phyloP scores from a whole-genome alignment of 2,888 invertebrate genomes.

The Cataglyphis cursor region DNA sequence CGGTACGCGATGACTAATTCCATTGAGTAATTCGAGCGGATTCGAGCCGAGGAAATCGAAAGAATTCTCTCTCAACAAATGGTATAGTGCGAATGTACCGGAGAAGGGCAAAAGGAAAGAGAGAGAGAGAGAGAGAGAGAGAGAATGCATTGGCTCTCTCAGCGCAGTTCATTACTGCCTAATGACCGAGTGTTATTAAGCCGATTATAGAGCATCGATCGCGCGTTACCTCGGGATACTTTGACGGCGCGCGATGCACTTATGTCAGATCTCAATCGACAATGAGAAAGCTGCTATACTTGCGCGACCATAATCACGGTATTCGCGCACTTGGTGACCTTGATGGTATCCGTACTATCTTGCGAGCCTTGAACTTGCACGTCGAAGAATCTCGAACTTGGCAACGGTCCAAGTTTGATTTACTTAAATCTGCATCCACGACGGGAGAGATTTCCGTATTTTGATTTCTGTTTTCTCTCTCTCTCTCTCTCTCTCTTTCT shows the following conservation, averaged over 20 bases:
- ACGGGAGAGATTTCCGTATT: background rate
- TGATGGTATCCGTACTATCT: slow-evolving; percentile 76
- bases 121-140: background rate
- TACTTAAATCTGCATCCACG: slow-evolving; percentile 9
- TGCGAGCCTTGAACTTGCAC: slow-evolving; percentile 80
- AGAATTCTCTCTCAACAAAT: slow-evolving; percentile 22
- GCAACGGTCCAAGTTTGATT: slow-evolving; percentile 55
- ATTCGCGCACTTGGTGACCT: slow-evolving; percentile 80
- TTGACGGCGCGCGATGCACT: slow-evolving; percentile 47
- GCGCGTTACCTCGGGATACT: slow-evolving; percentile 2
- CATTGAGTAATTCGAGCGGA: slow-evolving; percentile 72
- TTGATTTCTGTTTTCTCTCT: background rate
- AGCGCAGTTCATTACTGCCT: slow-evolving; percentile 18
- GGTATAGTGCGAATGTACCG: background rate
- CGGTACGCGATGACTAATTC: slow-evolving; percentile 74
- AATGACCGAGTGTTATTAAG: slow-evolving; percentile 32
- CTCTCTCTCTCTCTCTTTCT: background rate
- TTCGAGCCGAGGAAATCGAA: slow-evolving; percentile 9
- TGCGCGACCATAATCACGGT: slow-evolving; percentile 69
- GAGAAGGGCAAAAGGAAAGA: background rate
- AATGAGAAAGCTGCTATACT: slow-evolving; percentile 69
- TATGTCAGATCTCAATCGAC: slow-evolving; percentile 67
- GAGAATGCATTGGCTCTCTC: slow-evolving; percentile 6
- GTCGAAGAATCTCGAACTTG: slow-evolving; percentile 75
- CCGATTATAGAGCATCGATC: slow-evolving; percentile 51